These are phyloP conservation scores for Xenus cinereus DNA, from an alignment of 2,113 vertebrate genomes.

Conservation along the genomic window DNA sequence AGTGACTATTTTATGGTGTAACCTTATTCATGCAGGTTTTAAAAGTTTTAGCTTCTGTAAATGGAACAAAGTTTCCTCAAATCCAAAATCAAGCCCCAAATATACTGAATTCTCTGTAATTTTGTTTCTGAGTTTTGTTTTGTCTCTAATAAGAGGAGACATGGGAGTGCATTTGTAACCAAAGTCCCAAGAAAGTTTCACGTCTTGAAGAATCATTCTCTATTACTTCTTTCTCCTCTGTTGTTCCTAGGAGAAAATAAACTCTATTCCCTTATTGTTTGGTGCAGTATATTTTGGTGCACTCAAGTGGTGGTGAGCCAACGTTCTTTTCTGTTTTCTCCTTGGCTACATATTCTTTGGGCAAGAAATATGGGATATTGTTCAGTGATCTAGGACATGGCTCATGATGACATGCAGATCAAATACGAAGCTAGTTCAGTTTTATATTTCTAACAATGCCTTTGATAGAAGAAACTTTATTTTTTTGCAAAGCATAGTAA, in stretches of 20 bases:
- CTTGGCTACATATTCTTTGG: neutral
- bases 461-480: neutral
- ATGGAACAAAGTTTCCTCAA: neutral
- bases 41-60: neutral
- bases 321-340: neutral
- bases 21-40: neutral
- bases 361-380: neutral
- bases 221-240: neutral
- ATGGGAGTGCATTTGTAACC: neutral
- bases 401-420: neutral
- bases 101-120: neutral
- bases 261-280: neutral
- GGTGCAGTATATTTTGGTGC: neutral
- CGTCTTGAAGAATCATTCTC: neutral
- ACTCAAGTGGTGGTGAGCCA: neutral
- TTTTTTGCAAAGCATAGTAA: neutral
- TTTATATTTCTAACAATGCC: neutral
- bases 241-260: neutral
- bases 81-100: neutral
- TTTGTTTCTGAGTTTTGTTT: neutral
- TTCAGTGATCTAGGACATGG: neutral
- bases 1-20: neutral
- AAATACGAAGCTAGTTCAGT: neutral
- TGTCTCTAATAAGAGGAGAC: neutral
- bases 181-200: neutral